phyloP scores from a whole-genome alignment of 2,888 invertebrate species.

The Bursaphelenchus okinawaensis region DNA sequence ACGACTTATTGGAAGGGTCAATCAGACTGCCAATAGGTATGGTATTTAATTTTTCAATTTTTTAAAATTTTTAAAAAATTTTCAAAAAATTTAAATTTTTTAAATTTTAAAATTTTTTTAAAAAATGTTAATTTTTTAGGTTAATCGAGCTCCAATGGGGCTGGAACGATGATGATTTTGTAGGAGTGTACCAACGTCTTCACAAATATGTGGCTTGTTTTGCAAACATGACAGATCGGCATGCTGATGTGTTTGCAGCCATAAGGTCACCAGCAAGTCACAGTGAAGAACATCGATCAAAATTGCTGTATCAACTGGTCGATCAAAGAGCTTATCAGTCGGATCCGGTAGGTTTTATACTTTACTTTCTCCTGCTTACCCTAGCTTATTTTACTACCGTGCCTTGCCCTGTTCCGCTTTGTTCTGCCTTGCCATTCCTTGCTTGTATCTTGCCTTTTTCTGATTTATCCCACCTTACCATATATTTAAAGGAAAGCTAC shows the following conservation, averaged over 20 bases:
- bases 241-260: conserved; percentile 33
- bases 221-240: conserved; percentile 28
- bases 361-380: neutral
- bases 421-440: too few relatives aligned
- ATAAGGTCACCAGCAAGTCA: conserved; percentile 30
- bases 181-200: conserved; percentile 39
- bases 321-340: neutral
- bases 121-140: conserved; percentile 1
- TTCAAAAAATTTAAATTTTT: neutral
- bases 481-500: conserved; percentile 28
- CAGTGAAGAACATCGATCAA: conserved; percentile 33
- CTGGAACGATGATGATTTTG: conserved; percentile 45
- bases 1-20: conserved; percentile 39
- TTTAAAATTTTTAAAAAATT: neutral
- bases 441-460: too few relatives aligned
- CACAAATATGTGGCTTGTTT: conserved; percentile 25
- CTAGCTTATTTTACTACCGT: too few relatives aligned
- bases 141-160: conserved; percentile 39
- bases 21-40: conserved; percentile 36
- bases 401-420: too few relatives aligned
- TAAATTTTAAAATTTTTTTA: neutral
- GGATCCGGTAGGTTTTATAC: neutral
- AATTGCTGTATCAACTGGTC: conserved; percentile 36
- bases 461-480: too few relatives aligned
- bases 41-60: neutral